Base-by-base conservation (phyloP, 2,888 invertebrate genomes). In the Xylophagus ater region DNA sequence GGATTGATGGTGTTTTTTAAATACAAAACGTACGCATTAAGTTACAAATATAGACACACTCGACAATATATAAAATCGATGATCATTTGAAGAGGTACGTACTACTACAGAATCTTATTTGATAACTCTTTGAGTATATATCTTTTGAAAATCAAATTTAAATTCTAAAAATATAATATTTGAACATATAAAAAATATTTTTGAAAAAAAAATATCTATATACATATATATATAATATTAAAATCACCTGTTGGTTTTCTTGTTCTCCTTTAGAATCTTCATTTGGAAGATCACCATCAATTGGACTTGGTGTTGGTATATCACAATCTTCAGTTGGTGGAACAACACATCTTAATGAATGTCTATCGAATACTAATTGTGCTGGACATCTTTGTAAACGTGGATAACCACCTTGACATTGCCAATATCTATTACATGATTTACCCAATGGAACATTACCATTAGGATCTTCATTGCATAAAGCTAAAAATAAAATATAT, bases 381-480 rank as follows among this genome's bases (percentile, higher is more conserved):
- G 89, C 88, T 0, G 88, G 88, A 59, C 89, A 89, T 34, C 89
- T 71, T 59, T 89, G 89, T 5, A 90, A 76, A 41, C 89, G 81
- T 5, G 90, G 90, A 65, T 90, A 90, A 0, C 90, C 90, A 4
- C 89, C 89, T 59, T 89, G 88, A 59, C 90, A 90, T 58, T 88
- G 87, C 90, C 90, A 90, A 68, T 90, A 90, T 10, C 89, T 73
- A 69, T 89, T 89, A 73, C 89, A 90, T 36, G 88, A 89, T 65
- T 89, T 89, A 52, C 89, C 88, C 9, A 90, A 71, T 1, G 88
- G 82, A 9, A 90, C 89, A 65, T 89, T 88, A 45, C 89, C 89
- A 62, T 90, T 89, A 37, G 90, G 74, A 54, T 88, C 88, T 31
- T 87, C 87, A 59, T 88, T 88, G 66, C 89, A 90, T 36, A 90